Percentiles rank a stretch among this genome's conserved stretches.
Conservation (phyloP, 2,113 vertebrate genomes). For the Typhlomys cinereus region DNA sequence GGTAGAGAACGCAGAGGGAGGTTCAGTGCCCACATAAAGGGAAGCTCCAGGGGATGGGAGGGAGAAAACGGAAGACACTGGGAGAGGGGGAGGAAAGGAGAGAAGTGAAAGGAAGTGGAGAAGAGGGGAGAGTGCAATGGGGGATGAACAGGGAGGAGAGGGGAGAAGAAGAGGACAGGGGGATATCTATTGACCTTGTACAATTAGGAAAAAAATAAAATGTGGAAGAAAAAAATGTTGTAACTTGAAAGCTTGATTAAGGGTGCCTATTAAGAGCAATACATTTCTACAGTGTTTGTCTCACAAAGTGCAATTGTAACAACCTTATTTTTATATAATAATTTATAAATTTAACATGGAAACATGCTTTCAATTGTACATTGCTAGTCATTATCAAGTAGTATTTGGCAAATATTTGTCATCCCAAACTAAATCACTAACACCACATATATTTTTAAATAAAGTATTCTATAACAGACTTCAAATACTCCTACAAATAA, state of each 20-base stretch:
- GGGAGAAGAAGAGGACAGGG: too few species aligned
- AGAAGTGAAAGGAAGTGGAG: too few species aligned
- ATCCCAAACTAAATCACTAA: slow-evolving; percentile 16
- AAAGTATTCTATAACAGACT: neutral
- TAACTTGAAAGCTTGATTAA: slow-evolving; percentile 21
- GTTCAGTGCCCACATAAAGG: too few species aligned
- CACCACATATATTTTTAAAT: neutral
- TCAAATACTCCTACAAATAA: slow-evolving; percentile 16
- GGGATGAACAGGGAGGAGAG: too few species aligned
- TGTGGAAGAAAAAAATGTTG: too few species aligned
- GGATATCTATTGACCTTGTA: too few species aligned
- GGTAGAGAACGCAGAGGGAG: too few species aligned
- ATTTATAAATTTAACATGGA: neutral
- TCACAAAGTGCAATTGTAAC: slow-evolving; percentile 18
- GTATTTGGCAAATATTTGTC: neutral
- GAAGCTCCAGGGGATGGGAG: too few species aligned
- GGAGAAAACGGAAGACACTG: too few species aligned
- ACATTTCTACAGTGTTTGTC: slow-evolving; percentile 37
- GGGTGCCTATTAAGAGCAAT: neutral
- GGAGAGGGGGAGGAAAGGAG: too few species aligned
- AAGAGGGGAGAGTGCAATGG: too few species aligned
- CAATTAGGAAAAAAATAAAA: too few species aligned
- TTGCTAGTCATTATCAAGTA: neutral
- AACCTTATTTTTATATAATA: slow-evolving; percentile 50
- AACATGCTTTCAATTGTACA: neutral